phyloP scores from a whole-genome alignment of 2,113 vertebrate genomes.

The Lampris megalopsis region DNA sequence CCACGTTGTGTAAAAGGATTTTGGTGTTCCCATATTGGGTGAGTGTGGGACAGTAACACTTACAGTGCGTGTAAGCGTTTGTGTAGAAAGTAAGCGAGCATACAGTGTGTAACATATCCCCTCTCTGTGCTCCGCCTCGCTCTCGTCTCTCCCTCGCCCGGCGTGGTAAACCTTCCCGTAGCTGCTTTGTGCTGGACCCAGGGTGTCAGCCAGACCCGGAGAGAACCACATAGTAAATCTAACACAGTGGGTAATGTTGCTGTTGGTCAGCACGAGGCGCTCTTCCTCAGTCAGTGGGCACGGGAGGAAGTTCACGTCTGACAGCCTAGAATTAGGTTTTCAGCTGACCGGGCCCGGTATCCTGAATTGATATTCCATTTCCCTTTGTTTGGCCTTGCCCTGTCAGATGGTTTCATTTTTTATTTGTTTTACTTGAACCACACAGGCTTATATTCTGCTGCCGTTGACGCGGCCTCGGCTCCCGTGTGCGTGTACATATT shows the following conservation, averaged over 20 bases:
- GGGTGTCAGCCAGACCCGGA: constrained; percentile 39
- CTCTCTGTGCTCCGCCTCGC: not conserved
- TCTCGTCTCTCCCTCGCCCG: not conserved
- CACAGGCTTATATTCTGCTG: constrained; percentile 41
- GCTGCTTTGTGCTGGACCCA: constrained; percentile 32
- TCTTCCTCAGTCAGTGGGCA: constrained; percentile 34
- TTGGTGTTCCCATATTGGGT: too few relatives aligned
- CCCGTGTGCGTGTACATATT: constrained; percentile 4
- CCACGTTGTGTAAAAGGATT: too few relatives aligned
- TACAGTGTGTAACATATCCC: not conserved
- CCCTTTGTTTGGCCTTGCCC: constrained; percentile 69
- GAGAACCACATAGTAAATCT: constrained; percentile 47
- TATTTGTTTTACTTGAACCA: constrained; percentile 60
- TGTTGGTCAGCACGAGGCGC: constrained; percentile 44
- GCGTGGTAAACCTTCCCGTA: constrained; percentile 12
- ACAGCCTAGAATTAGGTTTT: constrained; percentile 63
- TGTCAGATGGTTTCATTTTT: constrained; percentile 55
- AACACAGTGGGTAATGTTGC: constrained; percentile 22
- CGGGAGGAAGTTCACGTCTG: constrained; percentile 50
- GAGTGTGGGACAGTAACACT: too few relatives aligned
- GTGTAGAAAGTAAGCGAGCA: too few relatives aligned
- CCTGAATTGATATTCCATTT: constrained; percentile 43
- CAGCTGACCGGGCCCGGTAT: constrained; percentile 52
- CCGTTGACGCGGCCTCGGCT: constrained; percentile 46
- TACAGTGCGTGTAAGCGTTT: too few relatives aligned